These are phyloP conservation scores for Phacellophora camtschatica DNA, from an alignment of 30 jellyfish, hydroid and myxozoan genomes.

Conservation along the genomic window DNA sequence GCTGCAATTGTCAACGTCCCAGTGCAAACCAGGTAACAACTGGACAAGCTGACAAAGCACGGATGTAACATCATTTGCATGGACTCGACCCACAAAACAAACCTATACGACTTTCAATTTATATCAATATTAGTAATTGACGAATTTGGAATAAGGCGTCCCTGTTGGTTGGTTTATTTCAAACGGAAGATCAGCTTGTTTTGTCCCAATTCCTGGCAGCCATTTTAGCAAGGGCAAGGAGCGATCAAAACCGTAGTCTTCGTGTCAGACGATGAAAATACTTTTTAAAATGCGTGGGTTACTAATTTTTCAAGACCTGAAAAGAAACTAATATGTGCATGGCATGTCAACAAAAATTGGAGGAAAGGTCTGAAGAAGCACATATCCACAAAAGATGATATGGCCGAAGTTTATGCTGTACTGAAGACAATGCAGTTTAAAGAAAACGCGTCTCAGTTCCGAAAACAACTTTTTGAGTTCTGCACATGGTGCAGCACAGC, in stretches of 20 bases:
- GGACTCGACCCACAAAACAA: conserved; percentile 44
- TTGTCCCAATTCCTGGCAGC: conserved; percentile 39
- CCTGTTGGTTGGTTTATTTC: conserved; percentile 18
- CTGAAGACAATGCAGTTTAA: conserved; percentile 16
- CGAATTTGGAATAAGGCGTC: conserved; percentile 34
- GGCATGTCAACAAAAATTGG: conserved; percentile 50
- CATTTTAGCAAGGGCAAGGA: conserved; percentile 21
- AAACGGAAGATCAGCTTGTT: conserved; percentile 44
- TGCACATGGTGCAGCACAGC: conserved; percentile 34
- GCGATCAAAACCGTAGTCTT: conserved; percentile 26
- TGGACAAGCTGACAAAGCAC: neutral
- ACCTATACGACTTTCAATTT: conserved; percentile 26
- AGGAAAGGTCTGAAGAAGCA: conserved; percentile 6
- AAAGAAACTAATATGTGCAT: conserved; percentile 10
- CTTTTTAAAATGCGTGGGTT: conserved; percentile 28
- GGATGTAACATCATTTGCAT: neutral
- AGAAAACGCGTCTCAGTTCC: conserved; percentile 2
- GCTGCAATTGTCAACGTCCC: neutral
- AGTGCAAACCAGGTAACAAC: neutral
- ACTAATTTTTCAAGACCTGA: neutral
- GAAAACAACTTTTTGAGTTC: neutral
- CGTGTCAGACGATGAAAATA: conserved; percentile 34
- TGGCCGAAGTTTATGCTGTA: conserved; percentile 30
- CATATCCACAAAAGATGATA: conserved; percentile 9
- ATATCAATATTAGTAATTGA: conserved; percentile 13